Evolutionary conservation across 2,113 vertebrate genomes (phyloP).

Genomic region (Eulacestoma nigropectus): DNA sequence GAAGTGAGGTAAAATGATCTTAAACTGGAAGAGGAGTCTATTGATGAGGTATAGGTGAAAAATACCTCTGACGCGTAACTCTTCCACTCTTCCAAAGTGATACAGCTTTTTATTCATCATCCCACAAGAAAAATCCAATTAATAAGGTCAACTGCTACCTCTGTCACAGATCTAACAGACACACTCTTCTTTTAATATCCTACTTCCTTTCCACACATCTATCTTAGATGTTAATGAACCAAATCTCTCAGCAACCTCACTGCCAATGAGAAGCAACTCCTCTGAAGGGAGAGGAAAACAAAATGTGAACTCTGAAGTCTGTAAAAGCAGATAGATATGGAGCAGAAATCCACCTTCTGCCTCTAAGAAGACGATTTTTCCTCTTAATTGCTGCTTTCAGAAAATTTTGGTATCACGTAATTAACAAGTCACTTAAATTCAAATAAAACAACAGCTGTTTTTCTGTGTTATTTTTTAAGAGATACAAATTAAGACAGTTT

Average conservation of each 20-base stretch:
- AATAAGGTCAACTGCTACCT: background rate
- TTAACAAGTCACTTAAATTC: conserved; percentile 7
- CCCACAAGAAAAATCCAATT: background rate
- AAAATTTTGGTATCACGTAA: background rate
- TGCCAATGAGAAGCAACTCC: background rate
- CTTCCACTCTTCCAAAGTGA: background rate
- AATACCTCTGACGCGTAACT: background rate
- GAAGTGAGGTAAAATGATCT: background rate
- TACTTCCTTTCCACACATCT: background rate
- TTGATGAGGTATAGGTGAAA: background rate
- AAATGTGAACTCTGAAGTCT: background rate
- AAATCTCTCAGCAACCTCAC: background rate
- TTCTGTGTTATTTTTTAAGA: background rate
- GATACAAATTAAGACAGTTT: background rate
- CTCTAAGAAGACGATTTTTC: background rate
- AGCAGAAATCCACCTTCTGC: background rate
- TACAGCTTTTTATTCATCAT: background rate
- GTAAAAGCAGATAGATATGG: background rate
- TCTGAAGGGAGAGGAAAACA: background rate
- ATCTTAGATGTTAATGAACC: background rate
- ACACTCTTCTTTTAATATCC: background rate
- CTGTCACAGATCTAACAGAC: background rate
- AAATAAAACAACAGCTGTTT: background rate
- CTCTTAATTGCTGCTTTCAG: background rate
- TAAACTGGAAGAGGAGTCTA: background rate